These are phyloP conservation scores for Clitarchus hookeri DNA, from an alignment of 2,888 invertebrate genomes.

Conservation along the genomic window DNA sequence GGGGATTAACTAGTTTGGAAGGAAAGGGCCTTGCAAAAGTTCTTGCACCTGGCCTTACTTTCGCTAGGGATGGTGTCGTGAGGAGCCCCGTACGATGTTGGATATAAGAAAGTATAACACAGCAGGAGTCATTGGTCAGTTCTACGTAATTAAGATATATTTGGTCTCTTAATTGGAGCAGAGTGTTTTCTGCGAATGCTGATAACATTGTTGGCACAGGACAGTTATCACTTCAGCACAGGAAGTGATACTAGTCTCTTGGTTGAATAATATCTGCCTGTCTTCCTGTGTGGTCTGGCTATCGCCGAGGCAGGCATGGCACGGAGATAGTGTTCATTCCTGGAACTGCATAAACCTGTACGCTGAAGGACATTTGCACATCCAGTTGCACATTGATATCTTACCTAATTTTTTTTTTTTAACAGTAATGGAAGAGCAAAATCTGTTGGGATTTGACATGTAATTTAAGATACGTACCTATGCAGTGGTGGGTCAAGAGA, in stretches of 20 bases:
- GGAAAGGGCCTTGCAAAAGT: too few relatives aligned
- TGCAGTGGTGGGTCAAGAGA: too few relatives aligned
- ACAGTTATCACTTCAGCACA: background rate
- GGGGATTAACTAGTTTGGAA: too few relatives aligned
- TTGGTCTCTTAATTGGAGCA: background rate
- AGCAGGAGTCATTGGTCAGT: too few relatives aligned
- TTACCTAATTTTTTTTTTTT: too few relatives aligned
- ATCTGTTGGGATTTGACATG: too few relatives aligned
- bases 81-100: too few relatives aligned
- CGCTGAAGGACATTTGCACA: background rate
- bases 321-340: background rate
- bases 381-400: background rate
- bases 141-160: background rate
- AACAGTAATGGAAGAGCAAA: too few relatives aligned
- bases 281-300: background rate
- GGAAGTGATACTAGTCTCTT: background rate
- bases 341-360: background rate
- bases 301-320: background rate
- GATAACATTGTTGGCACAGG: background rate
- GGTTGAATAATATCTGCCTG: background rate
- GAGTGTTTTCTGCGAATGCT: background rate
- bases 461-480: too few relatives aligned
- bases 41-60: too few relatives aligned
- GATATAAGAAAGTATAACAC: too few relatives aligned
- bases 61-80: too few relatives aligned